Percentiles rank a stretch among this genome's conserved stretches.
phyloP scores from a whole-genome alignment of 2,797 vertebrate genomes.

The Sardinella longiceps region DNA sequence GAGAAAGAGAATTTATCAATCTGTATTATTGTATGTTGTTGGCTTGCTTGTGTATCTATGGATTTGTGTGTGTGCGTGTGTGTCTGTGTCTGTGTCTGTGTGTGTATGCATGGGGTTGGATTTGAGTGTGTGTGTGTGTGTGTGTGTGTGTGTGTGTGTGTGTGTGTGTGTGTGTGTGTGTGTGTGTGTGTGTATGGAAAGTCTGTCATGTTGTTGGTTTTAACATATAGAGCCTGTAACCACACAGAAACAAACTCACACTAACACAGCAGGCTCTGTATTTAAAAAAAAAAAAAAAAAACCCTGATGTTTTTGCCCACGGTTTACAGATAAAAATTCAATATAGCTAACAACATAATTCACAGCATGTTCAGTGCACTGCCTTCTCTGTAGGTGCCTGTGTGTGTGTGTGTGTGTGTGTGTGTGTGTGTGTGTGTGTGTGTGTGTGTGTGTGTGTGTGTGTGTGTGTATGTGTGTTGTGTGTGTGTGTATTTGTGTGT shows the following conservation, averaged over 20 bases:
- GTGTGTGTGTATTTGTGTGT: too few relatives aligned
- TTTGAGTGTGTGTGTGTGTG: too few relatives aligned
- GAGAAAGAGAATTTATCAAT: too few relatives aligned
- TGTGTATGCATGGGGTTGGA: too few relatives aligned
- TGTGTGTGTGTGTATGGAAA: conserved; percentile 5
- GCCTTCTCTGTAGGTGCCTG: neutral
- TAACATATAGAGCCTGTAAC: conserved; percentile 27
- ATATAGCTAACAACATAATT: neutral
- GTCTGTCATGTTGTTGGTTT: neutral
- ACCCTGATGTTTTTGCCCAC: too few relatives aligned
- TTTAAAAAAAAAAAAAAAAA: too few relatives aligned
- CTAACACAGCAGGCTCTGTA: too few relatives aligned
- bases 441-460: neutral
- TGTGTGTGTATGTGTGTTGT: too few relatives aligned
- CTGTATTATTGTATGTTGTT: conserved; percentile 30
- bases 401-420: neutral
- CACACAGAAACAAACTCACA: neutral
- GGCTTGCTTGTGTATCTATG: too few relatives aligned
- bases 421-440: conserved; percentile 5
- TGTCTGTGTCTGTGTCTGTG: too few relatives aligned
- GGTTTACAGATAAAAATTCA: neutral
- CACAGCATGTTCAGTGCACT: neutral
- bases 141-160: too few relatives aligned
- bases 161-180: neutral
- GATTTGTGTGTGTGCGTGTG: too few relatives aligned